Evolutionary conservation across 2,888 invertebrate genomes (phyloP).

Genomic region (Lacanobia oleracea): DNA sequence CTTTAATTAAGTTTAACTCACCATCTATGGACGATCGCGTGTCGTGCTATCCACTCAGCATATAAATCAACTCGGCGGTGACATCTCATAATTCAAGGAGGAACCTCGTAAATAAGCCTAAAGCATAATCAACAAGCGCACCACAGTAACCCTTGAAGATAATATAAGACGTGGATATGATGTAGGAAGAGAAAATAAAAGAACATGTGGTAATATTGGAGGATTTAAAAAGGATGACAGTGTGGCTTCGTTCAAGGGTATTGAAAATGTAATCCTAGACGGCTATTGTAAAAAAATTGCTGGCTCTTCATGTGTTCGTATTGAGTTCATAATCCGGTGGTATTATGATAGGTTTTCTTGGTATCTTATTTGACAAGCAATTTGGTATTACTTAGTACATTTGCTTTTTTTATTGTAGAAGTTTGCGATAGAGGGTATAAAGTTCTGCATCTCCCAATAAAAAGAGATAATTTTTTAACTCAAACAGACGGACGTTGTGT

Average conservation of each 20-base stretch:
- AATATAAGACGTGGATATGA: conserved; percentile 50
- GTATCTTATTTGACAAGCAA: not conserved
- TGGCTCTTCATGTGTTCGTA: not conserved
- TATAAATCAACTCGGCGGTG: conserved; percentile 62
- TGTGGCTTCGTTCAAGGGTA: conserved; percentile 26
- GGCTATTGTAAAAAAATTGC: conserved; percentile 18
- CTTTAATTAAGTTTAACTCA: conserved; percentile 50
- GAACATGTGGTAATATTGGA: conserved; percentile 39
- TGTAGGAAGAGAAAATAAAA: conserved; percentile 40
- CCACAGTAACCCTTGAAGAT: conserved; percentile 59
- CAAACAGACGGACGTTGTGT: too few relatives aligned
- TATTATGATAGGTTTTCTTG: conserved; percentile 4
- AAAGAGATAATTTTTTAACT: too few relatives aligned
- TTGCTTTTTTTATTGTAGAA: not conserved
- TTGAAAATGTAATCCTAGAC: conserved; percentile 35
- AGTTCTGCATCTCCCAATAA: not conserved
- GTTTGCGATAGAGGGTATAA: not conserved
- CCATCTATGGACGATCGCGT: conserved; percentile 46
- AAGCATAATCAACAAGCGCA: conserved; percentile 67
- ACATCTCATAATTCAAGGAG: conserved; percentile 65
- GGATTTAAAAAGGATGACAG: conserved; percentile 30
- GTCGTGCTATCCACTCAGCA: conserved; percentile 41
- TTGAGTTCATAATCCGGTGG: not conserved
- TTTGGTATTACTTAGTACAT: not conserved
- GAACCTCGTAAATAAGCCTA: conserved; percentile 61